A percentile compares a stretch with the other conserved stretches of the same genome.
These are phyloP conservation scores for Euphonia xanthogaster DNA, from an alignment of 2,797 vertebrate species.

Conservation along the genomic window DNA sequence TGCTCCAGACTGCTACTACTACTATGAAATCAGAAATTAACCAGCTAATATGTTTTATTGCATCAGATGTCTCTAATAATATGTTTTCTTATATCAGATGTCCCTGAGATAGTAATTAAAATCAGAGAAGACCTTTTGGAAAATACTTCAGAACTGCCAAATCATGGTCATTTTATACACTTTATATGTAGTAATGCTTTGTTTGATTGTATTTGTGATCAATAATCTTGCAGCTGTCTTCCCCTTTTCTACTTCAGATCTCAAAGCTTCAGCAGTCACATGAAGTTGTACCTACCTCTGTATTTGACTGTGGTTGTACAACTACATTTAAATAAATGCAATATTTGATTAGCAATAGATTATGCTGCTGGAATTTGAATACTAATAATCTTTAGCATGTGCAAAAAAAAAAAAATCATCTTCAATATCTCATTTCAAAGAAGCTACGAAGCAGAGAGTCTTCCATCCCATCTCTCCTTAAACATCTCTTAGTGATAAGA, in stretches of 20 bases:
- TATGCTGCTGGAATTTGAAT: neutral
- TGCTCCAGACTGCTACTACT: neutral
- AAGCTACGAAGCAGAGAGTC: neutral
- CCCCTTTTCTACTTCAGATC: neutral
- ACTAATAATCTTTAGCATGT: neutral
- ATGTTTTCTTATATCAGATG: neutral
- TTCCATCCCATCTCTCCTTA: neutral
- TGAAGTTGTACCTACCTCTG: neutral
- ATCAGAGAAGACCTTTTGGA: neutral
- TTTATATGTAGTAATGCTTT: neutral
- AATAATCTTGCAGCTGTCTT: neutral
- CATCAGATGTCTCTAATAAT: neutral
- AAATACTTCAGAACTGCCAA: neutral
- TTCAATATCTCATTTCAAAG: constrained; percentile 1
- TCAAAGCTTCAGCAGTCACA: neutral
- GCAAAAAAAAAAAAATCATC: neutral
- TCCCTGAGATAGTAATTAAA: neutral
- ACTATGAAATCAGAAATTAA: constrained; percentile 9
- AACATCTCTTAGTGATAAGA: neutral
- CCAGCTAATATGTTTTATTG: neutral
- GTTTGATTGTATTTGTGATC: neutral
- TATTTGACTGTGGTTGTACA: neutral
- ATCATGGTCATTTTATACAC: neutral
- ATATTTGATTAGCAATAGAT: neutral
- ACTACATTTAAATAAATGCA: neutral